Evolutionary conservation across 2,797 vertebrate species (phyloP).

Genomic region (Gymnoscopelus braueri): DNA sequence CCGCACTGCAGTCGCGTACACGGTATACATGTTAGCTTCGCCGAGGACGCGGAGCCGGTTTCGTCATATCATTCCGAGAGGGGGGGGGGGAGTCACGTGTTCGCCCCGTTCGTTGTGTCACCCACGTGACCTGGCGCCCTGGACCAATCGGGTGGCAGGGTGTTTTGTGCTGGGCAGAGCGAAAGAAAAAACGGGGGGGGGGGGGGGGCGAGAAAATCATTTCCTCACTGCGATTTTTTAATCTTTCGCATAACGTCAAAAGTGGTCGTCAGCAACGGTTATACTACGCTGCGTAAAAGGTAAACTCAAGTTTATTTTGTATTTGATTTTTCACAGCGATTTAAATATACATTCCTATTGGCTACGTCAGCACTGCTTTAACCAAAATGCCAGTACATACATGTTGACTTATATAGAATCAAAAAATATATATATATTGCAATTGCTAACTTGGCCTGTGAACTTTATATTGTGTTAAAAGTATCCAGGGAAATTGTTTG

Average conservation of each 20-base stretch:
- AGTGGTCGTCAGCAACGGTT: conserved; percentile 60
- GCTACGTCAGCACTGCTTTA: not conserved
- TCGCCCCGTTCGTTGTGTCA: conserved; percentile 45
- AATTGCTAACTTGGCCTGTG: not conserved
- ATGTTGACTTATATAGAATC: not conserved
- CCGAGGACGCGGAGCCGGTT: conserved; percentile 60
- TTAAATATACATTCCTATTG: not conserved
- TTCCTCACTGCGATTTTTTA: conserved; percentile 80
- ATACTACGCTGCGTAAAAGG: conserved; percentile 65
- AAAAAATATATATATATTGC: not conserved
- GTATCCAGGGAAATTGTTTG: conserved; percentile 7
- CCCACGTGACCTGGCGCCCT: conserved; percentile 83
- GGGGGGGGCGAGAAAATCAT: conserved; percentile 56
- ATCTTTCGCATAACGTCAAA: conserved; percentile 77
- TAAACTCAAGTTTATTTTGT: conserved; percentile 53
- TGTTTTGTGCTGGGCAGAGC: conserved; percentile 70
- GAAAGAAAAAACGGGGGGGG: conserved; percentile 51
- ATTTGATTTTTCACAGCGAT: not conserved
- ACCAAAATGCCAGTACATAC: not conserved
- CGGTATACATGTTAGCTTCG: conserved; percentile 55
- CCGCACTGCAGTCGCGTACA: conserved; percentile 66
- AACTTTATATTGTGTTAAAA: conserved; percentile 30
- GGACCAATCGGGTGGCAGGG: conserved; percentile 85
- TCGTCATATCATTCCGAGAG: conserved; percentile 67
- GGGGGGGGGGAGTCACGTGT: conserved; percentile 80